Evolutionary conservation across 2,797 vertebrate genomes (phyloP).

Genomic region (Ctenosaura bakeri): DNA sequence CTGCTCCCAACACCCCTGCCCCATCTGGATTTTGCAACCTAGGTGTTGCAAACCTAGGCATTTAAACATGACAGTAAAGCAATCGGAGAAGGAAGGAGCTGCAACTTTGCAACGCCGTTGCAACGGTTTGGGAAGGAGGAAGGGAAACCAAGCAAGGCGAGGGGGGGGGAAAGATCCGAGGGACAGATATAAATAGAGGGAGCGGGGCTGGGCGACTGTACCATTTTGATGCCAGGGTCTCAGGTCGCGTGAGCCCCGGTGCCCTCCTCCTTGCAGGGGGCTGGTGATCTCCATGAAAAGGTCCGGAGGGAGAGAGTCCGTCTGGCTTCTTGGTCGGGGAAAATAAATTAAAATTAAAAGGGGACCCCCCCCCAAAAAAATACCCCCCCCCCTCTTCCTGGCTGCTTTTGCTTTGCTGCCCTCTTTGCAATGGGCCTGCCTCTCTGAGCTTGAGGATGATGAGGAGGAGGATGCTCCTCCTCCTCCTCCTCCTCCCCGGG

Average conservation of each 20-base stretch:
- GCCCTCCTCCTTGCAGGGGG: slow-evolving; percentile 81
- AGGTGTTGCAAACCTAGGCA: too few species aligned
- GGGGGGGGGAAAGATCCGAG: accelerated
- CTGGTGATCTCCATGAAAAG: slow-evolving; percentile 87
- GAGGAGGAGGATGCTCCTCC: too few species aligned
- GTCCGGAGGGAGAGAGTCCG: slow-evolving; percentile 65
- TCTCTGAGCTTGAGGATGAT: too few species aligned
- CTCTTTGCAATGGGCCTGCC: too few species aligned
- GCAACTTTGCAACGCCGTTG: slow-evolving; percentile 50
- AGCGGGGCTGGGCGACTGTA: slow-evolving; percentile 71
- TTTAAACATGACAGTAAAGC: too few species aligned
- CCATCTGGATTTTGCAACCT: too few species aligned
- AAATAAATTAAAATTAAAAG: too few species aligned
- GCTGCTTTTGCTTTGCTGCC: background rate
- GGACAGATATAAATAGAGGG: background rate
- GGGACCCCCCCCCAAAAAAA: too few species aligned
- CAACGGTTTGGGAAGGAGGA: slow-evolving; percentile 18
- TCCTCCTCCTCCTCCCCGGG: too few species aligned
- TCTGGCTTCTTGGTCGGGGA: slow-evolving; percentile 67
- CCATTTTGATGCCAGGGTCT: slow-evolving; percentile 91
- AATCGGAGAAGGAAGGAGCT: too few species aligned
- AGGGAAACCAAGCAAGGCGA: background rate
- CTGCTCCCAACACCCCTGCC: too few species aligned
- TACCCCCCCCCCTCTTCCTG: accelerated
- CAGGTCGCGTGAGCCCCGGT: slow-evolving; percentile 86